Percentiles rank a stretch among this genome's conserved stretches.
Conservation (phyloP, 2,797 vertebrate genomes). For the Notolepis coatsorum region DNA sequence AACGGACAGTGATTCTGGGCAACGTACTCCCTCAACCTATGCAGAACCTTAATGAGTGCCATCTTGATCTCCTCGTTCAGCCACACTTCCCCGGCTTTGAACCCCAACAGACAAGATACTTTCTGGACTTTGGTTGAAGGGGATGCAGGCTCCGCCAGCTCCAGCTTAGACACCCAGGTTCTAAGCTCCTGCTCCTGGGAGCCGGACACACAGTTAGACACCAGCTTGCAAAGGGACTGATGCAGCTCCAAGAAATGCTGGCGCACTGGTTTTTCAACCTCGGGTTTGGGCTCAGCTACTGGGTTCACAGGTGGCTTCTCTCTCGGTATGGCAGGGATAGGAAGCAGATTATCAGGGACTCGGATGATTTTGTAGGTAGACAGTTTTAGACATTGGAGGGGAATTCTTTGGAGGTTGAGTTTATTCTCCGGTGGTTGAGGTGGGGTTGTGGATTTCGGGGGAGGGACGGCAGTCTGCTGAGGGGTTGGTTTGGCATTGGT, state of each 20-base stretch:
- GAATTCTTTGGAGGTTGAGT: slow-evolving; percentile 64
- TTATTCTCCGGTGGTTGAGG: slow-evolving; percentile 23
- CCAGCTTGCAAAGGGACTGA: slow-evolving; percentile 79
- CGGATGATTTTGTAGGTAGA: slow-evolving; percentile 69
- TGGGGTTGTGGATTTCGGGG: slow-evolving; percentile 28
- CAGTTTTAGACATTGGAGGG: slow-evolving; percentile 73
- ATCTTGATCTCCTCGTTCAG: slow-evolving; percentile 79
- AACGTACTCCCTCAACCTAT: slow-evolving; percentile 84
- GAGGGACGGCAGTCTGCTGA: slow-evolving; percentile 22
- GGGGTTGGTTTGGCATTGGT: neutral
- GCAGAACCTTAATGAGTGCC: slow-evolving; percentile 79
- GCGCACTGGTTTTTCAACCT: slow-evolving; percentile 26
- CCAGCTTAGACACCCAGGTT: slow-evolving; percentile 80
- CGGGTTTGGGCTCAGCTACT: neutral
- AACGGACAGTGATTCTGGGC: slow-evolving; percentile 86
- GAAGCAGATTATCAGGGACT: slow-evolving; percentile 62
- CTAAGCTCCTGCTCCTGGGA: slow-evolving; percentile 83
- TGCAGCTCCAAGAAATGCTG: slow-evolving; percentile 88
- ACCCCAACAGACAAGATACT: slow-evolving; percentile 66
- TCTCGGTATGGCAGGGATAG: neutral
- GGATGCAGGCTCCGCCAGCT: slow-evolving; percentile 35
- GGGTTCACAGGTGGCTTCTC: slow-evolving; percentile 27
- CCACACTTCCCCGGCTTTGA: slow-evolving; percentile 84
- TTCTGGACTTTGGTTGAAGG: slow-evolving; percentile 74
- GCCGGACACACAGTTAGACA: slow-evolving; percentile 78